Evolutionary conservation across 1,140 invertebrate genomes (phyloP).

Genomic region (Stenopsyche tienmushanensis): DNA sequence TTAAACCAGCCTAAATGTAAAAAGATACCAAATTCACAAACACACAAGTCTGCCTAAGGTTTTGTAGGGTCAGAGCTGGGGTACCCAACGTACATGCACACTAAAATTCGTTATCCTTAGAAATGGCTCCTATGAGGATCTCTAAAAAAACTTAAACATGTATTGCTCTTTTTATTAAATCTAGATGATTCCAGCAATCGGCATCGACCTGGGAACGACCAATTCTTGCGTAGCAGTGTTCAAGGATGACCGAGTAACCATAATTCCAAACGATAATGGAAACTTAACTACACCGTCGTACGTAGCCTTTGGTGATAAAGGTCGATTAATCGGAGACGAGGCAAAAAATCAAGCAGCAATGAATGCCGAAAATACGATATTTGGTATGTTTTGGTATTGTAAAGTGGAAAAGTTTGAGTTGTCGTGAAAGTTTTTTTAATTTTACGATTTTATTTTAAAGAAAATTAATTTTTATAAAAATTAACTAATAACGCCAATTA

Average conservation of each 20-base stretch:
- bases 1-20: too few species aligned
- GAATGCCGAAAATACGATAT: slow-evolving; percentile 56
- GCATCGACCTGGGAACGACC: slow-evolving; percentile 78
- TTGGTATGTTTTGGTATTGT: slow-evolving; percentile 44
- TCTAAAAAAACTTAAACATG: not conserved
- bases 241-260: slow-evolving; percentile 86
- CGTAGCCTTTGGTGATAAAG: slow-evolving; percentile 84
- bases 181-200: too few species aligned
- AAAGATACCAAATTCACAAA: too few species aligned
- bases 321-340: slow-evolving; percentile 72
- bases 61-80: too few species aligned
- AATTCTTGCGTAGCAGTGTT: slow-evolving; percentile 82
- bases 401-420: too few species aligned
- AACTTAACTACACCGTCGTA: slow-evolving; percentile 90
- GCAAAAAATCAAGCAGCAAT: slow-evolving; percentile 72
- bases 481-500: too few species aligned
- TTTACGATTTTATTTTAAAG: too few species aligned
- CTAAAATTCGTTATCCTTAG: too few species aligned
- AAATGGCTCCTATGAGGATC: not conserved
- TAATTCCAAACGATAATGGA: slow-evolving; percentile 93
- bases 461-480: too few species aligned
- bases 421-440: too few species aligned
- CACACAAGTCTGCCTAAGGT: too few species aligned
- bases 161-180: not conserved
- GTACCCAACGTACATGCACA: too few species aligned